Conservation (phyloP, 2,888 invertebrate species). For the Melinaea marsaeus region DNA sequence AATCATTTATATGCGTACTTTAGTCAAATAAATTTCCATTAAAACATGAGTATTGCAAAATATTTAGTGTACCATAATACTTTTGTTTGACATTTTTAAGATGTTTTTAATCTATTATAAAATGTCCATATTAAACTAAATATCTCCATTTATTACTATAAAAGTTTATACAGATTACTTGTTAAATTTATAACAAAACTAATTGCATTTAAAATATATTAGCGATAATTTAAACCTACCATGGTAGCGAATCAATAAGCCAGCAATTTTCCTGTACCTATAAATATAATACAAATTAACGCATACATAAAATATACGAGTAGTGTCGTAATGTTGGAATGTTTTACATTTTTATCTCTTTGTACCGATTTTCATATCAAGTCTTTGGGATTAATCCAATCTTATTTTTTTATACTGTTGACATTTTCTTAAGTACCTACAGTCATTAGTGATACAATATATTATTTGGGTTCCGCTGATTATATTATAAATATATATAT, state of each 20-base stretch:
- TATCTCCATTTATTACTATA: no score
- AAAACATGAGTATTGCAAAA: no score
- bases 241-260: background rate
- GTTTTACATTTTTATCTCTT: background rate
- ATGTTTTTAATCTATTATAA: no score
- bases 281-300: slow-evolving; percentile 5
- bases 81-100: no score
- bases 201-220: background rate
- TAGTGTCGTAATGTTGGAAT: no score
- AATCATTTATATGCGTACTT: no score
- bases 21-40: no score
- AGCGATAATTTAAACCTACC: slow-evolving; percentile 16
- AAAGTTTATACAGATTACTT: background rate
- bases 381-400: slow-evolving; percentile 22
- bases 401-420: slow-evolving; percentile 25
- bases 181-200: background rate
- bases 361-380: slow-evolving; percentile 1
- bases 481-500: background rate
- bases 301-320: no score
- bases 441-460: slow-evolving; percentile 36
- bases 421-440: slow-evolving; percentile 33
- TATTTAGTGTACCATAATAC: no score
- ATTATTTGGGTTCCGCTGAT: slow-evolving; percentile 32
- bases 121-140: no score
- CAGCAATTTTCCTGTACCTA: slow-evolving; percentile 7